Evolutionary conservation across 2,888 invertebrate species (phyloP), one percentile per base, ranked within the genome.

Genomic region (Amphipyra tragopoginis): DNA sequence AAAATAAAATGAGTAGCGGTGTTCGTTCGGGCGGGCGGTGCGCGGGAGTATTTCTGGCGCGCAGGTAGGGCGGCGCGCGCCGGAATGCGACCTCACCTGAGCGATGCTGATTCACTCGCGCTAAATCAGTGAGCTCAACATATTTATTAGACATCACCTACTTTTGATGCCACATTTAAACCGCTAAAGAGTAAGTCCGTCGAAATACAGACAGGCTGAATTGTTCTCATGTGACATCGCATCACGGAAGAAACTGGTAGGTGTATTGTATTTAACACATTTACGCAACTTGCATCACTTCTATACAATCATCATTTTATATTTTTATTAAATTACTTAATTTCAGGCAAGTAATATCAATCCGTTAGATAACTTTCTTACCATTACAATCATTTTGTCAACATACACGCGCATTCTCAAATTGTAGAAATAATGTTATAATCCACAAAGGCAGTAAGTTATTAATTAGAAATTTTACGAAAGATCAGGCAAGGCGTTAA

Each of bases 1-100:
- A 87, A 90, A 90, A 90, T 90, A 88, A 82, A 81, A 84, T 83
- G 81, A 78, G 79, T 82, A 80, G 79, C 79, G 75, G 81, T 77
- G 82, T 81, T 79, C 67, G 77, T 80, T 83, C 86, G 88, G 85
- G 82, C 86, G 86, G 83, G 82, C 82, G 80, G 82, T 84, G 87
- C 87, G 90, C 88, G 84, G 81, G 89, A 88, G 89, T 94, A 94
- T 94, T 94, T 93, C 86, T 87, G 90, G 93, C 90, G 88, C 87
- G 90, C 93, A 93, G 93, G 93, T 93, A 93, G 89, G 86, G 87
- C 89, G 86, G 89, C 84, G 80, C 84, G 89, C 88, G 82, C 71
- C 85, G 94, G 94, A 93, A 94, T 94, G 87, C 93, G 94, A 92
- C 92, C 94, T 94, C 94, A 94, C 94, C 94, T 94, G 94, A 89